These are phyloP conservation scores for Chascanopsetta lugubris DNA, from an alignment of 2,113 vertebrate genomes.

Conservation along the genomic window DNA sequence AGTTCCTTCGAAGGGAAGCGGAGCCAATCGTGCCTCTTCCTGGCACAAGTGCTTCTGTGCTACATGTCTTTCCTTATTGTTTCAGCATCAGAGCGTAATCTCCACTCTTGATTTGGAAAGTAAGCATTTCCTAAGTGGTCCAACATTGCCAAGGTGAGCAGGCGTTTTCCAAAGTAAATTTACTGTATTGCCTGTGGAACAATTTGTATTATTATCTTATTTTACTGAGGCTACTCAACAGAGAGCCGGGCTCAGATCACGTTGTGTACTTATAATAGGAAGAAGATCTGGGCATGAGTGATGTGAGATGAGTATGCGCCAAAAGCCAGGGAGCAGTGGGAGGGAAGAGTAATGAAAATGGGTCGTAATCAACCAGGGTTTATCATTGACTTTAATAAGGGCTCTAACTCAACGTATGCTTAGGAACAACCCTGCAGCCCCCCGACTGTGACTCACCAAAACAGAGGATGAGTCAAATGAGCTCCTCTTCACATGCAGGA, in stretches of 20 bases:
- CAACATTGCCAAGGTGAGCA: constrained; percentile 17
- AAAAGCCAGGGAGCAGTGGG: constrained; percentile 10
- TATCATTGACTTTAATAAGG: constrained; percentile 14
- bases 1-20: constrained; percentile 56
- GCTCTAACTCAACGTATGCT: constrained; percentile 27
- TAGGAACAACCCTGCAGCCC: constrained; percentile 29
- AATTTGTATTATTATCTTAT: constrained; percentile 30
- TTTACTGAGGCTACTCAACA: constrained; percentile 3
- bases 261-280: constrained; percentile 31
- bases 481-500: constrained; percentile 10
- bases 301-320: constrained; percentile 7
- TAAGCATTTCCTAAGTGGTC: constrained; percentile 34
- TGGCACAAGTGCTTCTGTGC: constrained; percentile 44
- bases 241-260: constrained; percentile 11
- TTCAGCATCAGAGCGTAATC: constrained; percentile 40
- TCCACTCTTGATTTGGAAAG: constrained; percentile 45
- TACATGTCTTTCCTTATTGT: constrained; percentile 53
- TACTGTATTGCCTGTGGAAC: constrained; percentile 3
- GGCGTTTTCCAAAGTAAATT: constrained; percentile 19
- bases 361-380: constrained; percentile 26
- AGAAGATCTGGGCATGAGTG: constrained; percentile 13
- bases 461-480: background rate
- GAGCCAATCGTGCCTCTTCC: constrained; percentile 33
- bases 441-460: background rate
- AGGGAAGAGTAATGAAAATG: constrained; percentile 16